A percentile compares a stretch with the other conserved stretches of the same genome.
Conservation (phyloP, 1,140 invertebrate species). For the Cydia amplana region DNA sequence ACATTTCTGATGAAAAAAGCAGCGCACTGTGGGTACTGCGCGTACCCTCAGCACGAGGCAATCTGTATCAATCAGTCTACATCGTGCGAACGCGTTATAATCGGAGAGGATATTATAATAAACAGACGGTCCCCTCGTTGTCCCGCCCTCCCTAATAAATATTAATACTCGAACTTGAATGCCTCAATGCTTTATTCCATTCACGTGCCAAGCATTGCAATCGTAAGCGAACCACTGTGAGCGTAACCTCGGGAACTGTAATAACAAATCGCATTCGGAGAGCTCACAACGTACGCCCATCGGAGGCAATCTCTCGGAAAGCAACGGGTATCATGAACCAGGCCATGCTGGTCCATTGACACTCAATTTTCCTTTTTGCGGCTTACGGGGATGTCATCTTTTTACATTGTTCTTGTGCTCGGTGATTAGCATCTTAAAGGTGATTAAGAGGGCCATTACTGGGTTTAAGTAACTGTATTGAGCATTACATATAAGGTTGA, state of each 20-base stretch:
- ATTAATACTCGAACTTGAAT: slow-evolving; percentile 76
- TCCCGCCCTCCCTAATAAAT: slow-evolving; percentile 70
- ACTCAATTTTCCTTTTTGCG: slow-evolving; percentile 73
- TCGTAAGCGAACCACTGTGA: neutral
- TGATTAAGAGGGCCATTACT: neutral
- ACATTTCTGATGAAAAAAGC: neutral
- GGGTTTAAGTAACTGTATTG: neutral
- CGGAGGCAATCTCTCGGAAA: neutral
- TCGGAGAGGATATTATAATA: slow-evolving; percentile 77
- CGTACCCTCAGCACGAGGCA: slow-evolving; percentile 13
- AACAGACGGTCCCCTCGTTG: slow-evolving; percentile 68
- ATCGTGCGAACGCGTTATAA: slow-evolving; percentile 77
- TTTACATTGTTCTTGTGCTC: slow-evolving; percentile 33
- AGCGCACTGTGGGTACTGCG: neutral
- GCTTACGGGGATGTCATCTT: slow-evolving; percentile 38
- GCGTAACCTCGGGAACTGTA: neutral
- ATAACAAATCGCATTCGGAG: neutral
- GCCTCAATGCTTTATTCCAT: slow-evolving; percentile 56
- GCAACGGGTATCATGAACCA: neutral
- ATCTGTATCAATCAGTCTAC: slow-evolving; percentile 55
- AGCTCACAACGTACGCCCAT: neutral
- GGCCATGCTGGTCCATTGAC: slow-evolving; percentile 75
- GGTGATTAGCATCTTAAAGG: slow-evolving; percentile 15
- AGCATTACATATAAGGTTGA: neutral
- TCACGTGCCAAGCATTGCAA: neutral